Base-by-base conservation (phyloP, 2,797 vertebrate genomes). In the Chrosomus eos region DNA sequence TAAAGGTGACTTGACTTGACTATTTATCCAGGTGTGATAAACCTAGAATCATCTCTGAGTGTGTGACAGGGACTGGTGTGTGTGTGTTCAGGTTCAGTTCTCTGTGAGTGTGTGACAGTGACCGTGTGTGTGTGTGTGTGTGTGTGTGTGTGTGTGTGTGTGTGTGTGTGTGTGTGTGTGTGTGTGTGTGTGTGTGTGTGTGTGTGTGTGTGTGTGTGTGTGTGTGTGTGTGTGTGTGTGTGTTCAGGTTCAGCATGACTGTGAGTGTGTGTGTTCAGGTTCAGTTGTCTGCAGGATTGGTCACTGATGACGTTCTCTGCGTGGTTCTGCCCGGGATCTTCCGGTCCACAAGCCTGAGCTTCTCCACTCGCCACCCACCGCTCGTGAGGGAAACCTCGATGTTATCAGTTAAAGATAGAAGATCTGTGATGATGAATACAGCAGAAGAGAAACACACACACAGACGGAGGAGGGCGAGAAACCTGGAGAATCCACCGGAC, bases 401-500 rank as follows among this genome's bases (percentile, higher is more conserved):
- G 55, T 33, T n/a, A 23, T 51, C 55, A 0, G 38, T 82, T 82
- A 73, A 48, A 73, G 19, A 33, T 64, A 82, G 53, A 60, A 55
- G 19, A 45, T 33, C 4, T 55, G 51, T 58, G 55, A 43, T 73
- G 70, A 73, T 36, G 68, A 82, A 62, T 64, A 23, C 21, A n/a
- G 40, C 55, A 8, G 45, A 80, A 19, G 45, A 80, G 64, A 81
- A 55, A 16, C 45, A 48, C 43, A 80, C 80, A 62, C 14, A 48
- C 80, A 82, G 68, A 73, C 58, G 80, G 80, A 82, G 38, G 80
- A 82, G 80, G 80, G 13, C 13, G 80, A 48, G 70, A 82, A 82
- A 62, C 55, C 68, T 62, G 53, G 38, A 45, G 38, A 82, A 73
- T 73, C 7, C 10, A 64, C 55, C 53, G 55, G 80, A 68, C 36